Conservation (phyloP, 2,888 invertebrate species). For the Drosophila kuntzei region DNA sequence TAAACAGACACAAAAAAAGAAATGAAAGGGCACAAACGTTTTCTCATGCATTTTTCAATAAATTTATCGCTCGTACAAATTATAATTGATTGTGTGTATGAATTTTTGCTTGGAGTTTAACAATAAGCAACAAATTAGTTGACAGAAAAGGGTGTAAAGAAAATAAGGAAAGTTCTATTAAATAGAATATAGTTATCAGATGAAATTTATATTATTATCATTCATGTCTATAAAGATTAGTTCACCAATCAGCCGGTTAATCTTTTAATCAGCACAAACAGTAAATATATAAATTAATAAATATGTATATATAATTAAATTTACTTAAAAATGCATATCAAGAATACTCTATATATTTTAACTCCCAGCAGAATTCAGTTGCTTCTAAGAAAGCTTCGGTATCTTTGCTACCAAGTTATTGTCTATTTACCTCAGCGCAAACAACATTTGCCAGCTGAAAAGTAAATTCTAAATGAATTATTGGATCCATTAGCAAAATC, state of each 20-base stretch:
- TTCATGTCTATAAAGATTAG: background rate
- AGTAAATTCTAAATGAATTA: constrained; percentile 84
- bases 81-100: constrained; percentile 59
- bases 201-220: background rate
- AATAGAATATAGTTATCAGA: background rate
- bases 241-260: background rate
- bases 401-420: constrained; percentile 58
- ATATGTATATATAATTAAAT: background rate
- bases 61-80: constrained; percentile 81
- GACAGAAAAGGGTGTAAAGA: background rate
- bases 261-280: background rate
- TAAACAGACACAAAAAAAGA: constrained; percentile 34
- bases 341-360: constrained; percentile 2
- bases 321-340: background rate
- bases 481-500: constrained; percentile 85
- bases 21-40: constrained; percentile 5
- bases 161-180: background rate
- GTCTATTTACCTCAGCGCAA: constrained; percentile 72
- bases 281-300: background rate
- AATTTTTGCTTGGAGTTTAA: background rate
- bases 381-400: background rate
- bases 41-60: constrained; percentile 67
- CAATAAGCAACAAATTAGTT: constrained; percentile 1
- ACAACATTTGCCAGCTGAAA: constrained; percentile 75
- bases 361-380: constrained; percentile 21